Percentiles rank a stretch among this genome's conserved stretches.
Evolutionary conservation across 2,797 vertebrate species (phyloP).

Genomic region (Enteromius trimaculatus): DNA sequence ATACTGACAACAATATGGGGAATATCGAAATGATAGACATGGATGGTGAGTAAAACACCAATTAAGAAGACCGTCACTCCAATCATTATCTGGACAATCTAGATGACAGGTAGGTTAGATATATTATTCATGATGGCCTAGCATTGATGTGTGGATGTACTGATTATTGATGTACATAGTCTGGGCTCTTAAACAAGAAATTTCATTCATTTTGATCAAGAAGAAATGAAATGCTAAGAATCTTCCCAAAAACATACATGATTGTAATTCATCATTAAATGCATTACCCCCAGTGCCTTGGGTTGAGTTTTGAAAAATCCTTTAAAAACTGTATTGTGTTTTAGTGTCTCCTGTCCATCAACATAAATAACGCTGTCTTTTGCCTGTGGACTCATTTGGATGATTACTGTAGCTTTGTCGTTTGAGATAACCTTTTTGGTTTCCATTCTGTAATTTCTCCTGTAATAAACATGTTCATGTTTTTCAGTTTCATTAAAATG

Average conservation of each 20-base stretch:
- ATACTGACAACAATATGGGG: no score
- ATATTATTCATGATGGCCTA: background rate
- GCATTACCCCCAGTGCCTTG: constrained; percentile 12
- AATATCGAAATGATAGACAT: no score
- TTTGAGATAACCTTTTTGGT: background rate
- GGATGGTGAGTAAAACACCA: no score
- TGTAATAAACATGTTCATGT: background rate
- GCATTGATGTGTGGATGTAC: background rate
- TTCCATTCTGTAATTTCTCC: constrained; percentile 1
- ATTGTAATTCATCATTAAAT: background rate
- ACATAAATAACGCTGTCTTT: background rate
- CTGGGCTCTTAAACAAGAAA: no score
- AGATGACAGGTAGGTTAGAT: background rate
- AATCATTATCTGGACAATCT: constrained; percentile 8
- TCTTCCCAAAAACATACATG: background rate
- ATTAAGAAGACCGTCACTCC: background rate
- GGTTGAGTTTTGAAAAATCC: constrained; percentile 6
- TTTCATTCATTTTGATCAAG: no score
- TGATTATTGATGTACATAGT: no score
- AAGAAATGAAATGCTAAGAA: background rate
- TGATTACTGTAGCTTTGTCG: background rate
- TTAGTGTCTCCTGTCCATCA: background rate
- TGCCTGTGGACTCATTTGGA: background rate
- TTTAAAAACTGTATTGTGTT: background rate
- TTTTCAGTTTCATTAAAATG: no score